Conservation (phyloP, 2,888 invertebrate species). For the Chamaedrilus cognettii region DNA sequence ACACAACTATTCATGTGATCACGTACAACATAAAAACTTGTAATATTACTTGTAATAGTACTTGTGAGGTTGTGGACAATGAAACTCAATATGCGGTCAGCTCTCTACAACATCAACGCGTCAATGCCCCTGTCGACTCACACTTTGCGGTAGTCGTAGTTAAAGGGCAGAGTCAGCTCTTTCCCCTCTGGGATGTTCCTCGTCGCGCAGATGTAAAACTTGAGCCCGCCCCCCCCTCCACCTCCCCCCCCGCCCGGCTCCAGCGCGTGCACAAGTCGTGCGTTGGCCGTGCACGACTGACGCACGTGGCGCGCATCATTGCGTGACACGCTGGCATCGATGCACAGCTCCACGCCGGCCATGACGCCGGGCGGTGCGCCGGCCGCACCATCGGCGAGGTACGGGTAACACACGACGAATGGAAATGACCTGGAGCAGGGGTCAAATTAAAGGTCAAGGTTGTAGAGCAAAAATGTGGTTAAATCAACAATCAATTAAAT, state of each 20-base stretch:
- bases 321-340: conserved; percentile 18
- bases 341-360: conserved; percentile 15
- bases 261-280: conserved; percentile 21
- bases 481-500: no score
- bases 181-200: conserved; percentile 21
- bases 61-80: no score
- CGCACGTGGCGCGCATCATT: conserved; percentile 24
- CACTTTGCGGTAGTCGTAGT: conserved; percentile 24
- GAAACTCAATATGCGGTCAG: no score
- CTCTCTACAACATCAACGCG: background rate
- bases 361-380: no score
- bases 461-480: no score
- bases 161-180: conserved; percentile 27
- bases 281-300: conserved; percentile 18
- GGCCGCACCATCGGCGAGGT: conserved; percentile 3
- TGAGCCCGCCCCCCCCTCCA: conserved; percentile 15
- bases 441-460: no score
- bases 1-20: no score
- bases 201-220: conserved; percentile 28
- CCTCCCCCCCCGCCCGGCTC: no score
- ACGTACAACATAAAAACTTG: no score
- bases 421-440: conserved; percentile 16
- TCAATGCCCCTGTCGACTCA: background rate
- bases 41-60: no score
- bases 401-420: conserved; percentile 20